Conservation (phyloP, 2,797 vertebrate species). For the Diceros bicornis region DNA sequence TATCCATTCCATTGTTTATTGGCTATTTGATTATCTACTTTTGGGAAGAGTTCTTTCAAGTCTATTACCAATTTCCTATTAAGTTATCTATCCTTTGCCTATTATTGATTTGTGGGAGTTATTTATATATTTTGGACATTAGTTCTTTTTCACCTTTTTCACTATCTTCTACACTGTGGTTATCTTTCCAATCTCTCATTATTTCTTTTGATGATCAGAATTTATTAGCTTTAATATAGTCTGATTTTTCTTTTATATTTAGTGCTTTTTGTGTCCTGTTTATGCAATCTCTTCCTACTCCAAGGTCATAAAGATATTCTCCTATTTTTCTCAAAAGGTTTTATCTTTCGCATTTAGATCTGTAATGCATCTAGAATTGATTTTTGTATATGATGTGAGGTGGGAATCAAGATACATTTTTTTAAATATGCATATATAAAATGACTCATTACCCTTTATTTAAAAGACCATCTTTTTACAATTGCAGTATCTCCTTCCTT, state of each 20-base stretch:
- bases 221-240: neutral
- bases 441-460: neutral
- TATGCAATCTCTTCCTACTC: neutral
- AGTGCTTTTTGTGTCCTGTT: neutral
- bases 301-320: neutral
- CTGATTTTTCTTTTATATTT: slow-evolving; percentile 8
- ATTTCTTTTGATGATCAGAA: neutral
- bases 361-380: neutral
- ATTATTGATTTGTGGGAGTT: neutral
- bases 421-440: neutral
- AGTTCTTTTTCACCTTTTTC: neutral
- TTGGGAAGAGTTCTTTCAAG: neutral
- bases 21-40: neutral
- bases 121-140: neutral
- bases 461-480: neutral
- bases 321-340: neutral
- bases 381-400: neutral
- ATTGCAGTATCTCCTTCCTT: neutral
- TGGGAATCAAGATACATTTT: slow-evolving; percentile 18
- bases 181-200: neutral
- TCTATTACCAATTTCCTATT: neutral
- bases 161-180: neutral
- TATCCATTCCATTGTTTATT: neutral
- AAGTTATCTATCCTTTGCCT: neutral
- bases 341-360: slow-evolving; percentile 1